phyloP scores from a whole-genome alignment of 2,888 invertebrate genomes.

The Allolobophora icterica region DNA sequence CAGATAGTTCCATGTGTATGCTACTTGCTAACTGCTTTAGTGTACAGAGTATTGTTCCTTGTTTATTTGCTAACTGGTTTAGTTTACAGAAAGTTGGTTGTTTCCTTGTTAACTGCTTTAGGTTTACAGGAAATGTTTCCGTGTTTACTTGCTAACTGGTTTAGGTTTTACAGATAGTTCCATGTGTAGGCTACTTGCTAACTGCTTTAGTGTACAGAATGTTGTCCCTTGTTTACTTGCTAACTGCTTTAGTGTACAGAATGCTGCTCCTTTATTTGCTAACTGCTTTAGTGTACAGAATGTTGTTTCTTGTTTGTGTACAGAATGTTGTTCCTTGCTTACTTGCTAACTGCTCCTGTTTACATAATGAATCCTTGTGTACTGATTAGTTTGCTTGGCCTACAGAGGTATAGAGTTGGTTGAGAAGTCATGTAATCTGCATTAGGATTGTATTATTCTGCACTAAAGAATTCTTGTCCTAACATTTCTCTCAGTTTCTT shows the following conservation, averaged over 20 bases:
- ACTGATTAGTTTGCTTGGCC: too few species aligned
- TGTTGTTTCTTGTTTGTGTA: not conserved
- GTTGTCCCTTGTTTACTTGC: not conserved
- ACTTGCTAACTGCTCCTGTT: not conserved
- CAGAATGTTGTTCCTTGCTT: not conserved
- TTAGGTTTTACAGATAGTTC: not conserved
- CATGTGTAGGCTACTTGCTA: too few species aligned
- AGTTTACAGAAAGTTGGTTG: not conserved
- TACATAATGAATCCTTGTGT: too few species aligned
- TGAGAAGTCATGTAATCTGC: too few species aligned
- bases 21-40: not conserved
- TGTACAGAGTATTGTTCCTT: not conserved
- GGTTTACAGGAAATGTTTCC: not conserved
- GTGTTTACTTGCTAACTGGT: not conserved
- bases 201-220: too few species aligned
- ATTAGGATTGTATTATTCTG: too few species aligned
- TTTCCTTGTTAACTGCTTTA: not conserved
- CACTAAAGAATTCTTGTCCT: too few species aligned
- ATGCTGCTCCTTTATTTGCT: not conserved
- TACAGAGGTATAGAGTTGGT: too few species aligned
- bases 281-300: not conserved
- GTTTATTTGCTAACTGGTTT: not conserved
- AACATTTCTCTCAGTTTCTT: too few species aligned
- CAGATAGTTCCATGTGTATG: too few species aligned
- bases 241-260: not conserved